Base-by-base conservation (phyloP, 2,888 invertebrate genomes). In the Ernsta delagoae region DNA sequence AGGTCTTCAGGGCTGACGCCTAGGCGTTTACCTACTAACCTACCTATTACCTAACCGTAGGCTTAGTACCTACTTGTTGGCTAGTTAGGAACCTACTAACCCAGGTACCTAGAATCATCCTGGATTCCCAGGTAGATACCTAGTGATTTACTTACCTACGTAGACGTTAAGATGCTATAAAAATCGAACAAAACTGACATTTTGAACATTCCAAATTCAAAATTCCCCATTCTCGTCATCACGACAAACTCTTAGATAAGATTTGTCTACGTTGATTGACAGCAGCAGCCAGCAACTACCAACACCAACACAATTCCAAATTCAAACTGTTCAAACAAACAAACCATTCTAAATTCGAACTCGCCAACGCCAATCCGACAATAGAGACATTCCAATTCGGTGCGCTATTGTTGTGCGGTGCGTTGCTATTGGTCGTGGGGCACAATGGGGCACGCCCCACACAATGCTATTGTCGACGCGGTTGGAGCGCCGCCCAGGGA, bases 401-500 rank as follows among this genome's bases (percentile, higher is more conserved):
- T 85, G 86, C 83, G 90, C 90, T 92, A 93, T 93, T 93, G 92
- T 93, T 90, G 86, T 85, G 83, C 76, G 76, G 78, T 54, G 79
- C 79, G 78, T 78, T 76, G 79, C 81, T 83, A 92, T 93, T 93
- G 92, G 92, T 76, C 76, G 86, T 78, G 77, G 78, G 83, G 81
- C 79, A 92, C 92, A 93, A 93, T 92, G 90, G 90, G 84, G 83
- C 86, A 88, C 92, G 92, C 92, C 92, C 88, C 75, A 80, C 86
- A 91, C 92, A 92, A 92, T 92, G 77, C 92, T 87, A 93, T 93
- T 92, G 92, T 93, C 83, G 86, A 83, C 75, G 79, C 80, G 78
- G 80, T 71, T 34, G n/a, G n/a, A 72, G 81, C 75, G 73, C 86
- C 90, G 90, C 90, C 91, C 90, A 87, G 72, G 54, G 43, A 54